These are phyloP conservation scores for Astreopora myriophthalma DNA, from an alignment of 64 coral and sea anemone species.

Conservation along the genomic window DNA sequence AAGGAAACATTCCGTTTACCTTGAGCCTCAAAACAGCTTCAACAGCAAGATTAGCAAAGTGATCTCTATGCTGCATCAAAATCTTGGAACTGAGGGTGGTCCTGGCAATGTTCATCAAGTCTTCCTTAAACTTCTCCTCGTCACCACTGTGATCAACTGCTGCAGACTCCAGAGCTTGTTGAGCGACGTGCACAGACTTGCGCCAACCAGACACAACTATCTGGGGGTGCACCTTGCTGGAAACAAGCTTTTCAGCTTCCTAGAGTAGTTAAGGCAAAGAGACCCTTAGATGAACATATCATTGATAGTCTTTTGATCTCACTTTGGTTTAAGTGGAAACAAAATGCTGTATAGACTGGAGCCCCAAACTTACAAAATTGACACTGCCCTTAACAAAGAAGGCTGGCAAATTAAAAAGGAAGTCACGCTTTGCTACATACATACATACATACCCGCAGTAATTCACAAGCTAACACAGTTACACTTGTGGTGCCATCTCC, in stretches of 20 bases:
- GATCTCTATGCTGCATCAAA: conserved; percentile 90
- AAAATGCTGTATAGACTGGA: too few species aligned
- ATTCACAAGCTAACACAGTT: conserved; percentile 89
- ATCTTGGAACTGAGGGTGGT: conserved; percentile 99
- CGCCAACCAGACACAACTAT: conserved; percentile 93
- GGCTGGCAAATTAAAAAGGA: neutral
- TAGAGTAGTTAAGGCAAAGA: neutral
- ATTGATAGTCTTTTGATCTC: neutral
- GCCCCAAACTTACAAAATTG: too few species aligned
- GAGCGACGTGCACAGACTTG: conserved; percentile 85
- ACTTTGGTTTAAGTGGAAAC: neutral
- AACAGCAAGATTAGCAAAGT: conserved; percentile 98
- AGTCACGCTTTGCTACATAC: neutral
- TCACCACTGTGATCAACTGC: conserved; percentile 82
- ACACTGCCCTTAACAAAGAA: too few species aligned
- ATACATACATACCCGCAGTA: conserved; percentile 69
- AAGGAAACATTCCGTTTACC: neutral
- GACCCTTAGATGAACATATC: too few species aligned
- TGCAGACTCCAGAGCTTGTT: conserved; percentile 85
- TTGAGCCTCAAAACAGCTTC: conserved; percentile 90
- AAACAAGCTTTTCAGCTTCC: conserved; percentile 96
- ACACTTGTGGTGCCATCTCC: conserved; percentile 99
- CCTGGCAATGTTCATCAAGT: conserved; percentile 98
- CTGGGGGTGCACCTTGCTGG: conserved; percentile 96
- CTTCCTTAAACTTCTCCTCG: conserved; percentile 84